These are phyloP conservation scores for Dyspetes luteomarginatus DNA, from an alignment of 2,888 invertebrate genomes.

Conservation along the genomic window DNA sequence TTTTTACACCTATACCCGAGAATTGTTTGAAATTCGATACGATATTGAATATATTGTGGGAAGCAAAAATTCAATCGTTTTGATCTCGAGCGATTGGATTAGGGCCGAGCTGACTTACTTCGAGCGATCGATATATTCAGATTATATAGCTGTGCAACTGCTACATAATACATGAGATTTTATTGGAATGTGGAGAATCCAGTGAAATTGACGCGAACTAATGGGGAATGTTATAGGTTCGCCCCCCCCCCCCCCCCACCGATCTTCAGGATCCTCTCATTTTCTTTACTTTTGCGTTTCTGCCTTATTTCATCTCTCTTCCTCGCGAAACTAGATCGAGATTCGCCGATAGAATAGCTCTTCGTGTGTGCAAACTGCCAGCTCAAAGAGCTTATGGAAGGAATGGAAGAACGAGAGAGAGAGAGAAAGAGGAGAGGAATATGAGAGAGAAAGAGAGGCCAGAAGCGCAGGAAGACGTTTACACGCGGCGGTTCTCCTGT, in stretches of 20 bases:
- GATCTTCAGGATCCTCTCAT: conserved; percentile 16
- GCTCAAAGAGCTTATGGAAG: conserved; percentile 47
- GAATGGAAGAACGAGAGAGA: conserved; percentile 12
- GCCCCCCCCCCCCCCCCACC: no score
- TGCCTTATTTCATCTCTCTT: conserved; percentile 1
- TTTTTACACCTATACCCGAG: neutral
- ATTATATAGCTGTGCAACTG: conserved; percentile 8
- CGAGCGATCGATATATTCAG: neutral
- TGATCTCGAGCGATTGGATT: conserved; percentile 21
- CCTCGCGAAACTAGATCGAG: conserved; percentile 63
- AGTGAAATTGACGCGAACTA: conserved; percentile 60
- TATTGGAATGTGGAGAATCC: conserved; percentile 53
- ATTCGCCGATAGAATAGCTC: conserved; percentile 47
- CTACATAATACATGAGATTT: conserved; percentile 50
- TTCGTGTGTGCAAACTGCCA: conserved; percentile 53
- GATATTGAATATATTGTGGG: neutral
- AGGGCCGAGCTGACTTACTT: conserved; percentile 2
- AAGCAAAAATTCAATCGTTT: conserved; percentile 24
- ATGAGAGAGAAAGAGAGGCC: conserved; percentile 14
- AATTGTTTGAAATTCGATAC: neutral
- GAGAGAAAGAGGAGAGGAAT: neutral
- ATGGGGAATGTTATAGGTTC: conserved; percentile 51
- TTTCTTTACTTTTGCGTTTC: neutral
- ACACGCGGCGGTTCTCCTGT: conserved; percentile 49
- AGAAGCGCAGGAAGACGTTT: conserved; percentile 62